A percentile compares a stretch with the other conserved stretches of the same genome.
These are phyloP conservation scores for Peromyscus leucopus DNA, from an alignment of 2,113 vertebrate genomes.

Conservation along the genomic window DNA sequence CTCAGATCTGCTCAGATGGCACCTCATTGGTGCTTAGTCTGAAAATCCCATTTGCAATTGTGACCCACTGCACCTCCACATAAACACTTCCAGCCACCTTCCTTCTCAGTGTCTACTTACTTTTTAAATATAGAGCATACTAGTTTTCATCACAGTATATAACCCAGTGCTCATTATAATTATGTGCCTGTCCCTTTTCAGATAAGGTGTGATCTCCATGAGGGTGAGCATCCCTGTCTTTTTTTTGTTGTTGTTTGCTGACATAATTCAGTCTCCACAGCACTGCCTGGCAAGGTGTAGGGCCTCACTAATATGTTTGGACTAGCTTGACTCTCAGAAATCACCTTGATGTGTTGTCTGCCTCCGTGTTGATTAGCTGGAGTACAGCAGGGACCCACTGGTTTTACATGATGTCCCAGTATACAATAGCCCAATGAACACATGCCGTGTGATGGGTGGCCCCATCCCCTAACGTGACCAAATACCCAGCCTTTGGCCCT, in stretches of 20 bases:
- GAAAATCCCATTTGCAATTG: neutral
- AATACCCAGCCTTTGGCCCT: neutral
- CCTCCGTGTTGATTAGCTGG: slow-evolving; percentile 12
- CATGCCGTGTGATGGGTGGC: neutral
- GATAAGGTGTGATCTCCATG: neutral
- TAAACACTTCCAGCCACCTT: neutral
- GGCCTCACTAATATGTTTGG: neutral
- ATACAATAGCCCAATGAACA: neutral
- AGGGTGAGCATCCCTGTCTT: neutral
- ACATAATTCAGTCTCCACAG: neutral
- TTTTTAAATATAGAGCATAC: neutral
- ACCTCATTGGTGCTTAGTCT: neutral
- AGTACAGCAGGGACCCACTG: neutral
- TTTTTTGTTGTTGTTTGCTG: neutral
- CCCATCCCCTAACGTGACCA: neutral
- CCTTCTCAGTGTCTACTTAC: neutral
- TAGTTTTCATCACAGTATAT: neutral
- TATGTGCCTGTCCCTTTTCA: neutral
- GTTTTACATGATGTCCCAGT: neutral
- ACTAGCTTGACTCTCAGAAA: neutral
- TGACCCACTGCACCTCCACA: neutral
- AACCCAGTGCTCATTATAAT: neutral
- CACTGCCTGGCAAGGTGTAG: neutral
- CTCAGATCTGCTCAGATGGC: neutral
- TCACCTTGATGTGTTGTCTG: neutral